These are phyloP conservation scores for Entomobrya multifasciata DNA, from an alignment of 2,888 invertebrate species.

Conservation along the genomic window DNA sequence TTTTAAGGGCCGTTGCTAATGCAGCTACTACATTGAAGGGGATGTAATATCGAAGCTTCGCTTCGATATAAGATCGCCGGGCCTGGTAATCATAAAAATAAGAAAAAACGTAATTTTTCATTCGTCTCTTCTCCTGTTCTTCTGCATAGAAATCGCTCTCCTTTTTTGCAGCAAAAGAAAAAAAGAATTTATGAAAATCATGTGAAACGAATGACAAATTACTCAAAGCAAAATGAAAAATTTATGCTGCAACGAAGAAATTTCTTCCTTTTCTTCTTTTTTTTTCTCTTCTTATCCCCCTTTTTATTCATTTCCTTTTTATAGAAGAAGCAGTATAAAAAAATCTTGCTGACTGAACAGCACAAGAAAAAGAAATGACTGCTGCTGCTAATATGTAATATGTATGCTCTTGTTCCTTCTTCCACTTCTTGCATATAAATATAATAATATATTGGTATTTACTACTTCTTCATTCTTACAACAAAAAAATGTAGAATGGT, in stretches of 20 bases:
- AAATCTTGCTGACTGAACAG: constrained; percentile 61
- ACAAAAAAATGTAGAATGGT: constrained; percentile 15
- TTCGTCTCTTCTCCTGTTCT: too few species aligned
- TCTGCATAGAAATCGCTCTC: constrained; percentile 76
- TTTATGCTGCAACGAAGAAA: constrained; percentile 78
- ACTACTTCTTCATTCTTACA: too few species aligned
- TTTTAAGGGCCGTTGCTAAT: too few species aligned
- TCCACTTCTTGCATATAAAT: neutral
- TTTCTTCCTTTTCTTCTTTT: constrained; percentile 75
- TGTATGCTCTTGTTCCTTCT: neutral
- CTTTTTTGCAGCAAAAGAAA: constrained; percentile 69
- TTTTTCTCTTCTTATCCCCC: constrained; percentile 63
- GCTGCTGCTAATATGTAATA: neutral
- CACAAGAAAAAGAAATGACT: constrained; percentile 50
- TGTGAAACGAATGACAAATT: constrained; percentile 80
- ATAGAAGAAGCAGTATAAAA: too few species aligned
- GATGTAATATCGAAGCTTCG: too few species aligned
- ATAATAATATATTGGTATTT: neutral
- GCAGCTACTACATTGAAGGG: too few species aligned
- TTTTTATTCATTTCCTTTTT: constrained; percentile 78
- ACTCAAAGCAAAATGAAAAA: constrained; percentile 79
- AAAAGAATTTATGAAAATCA: constrained; percentile 79
- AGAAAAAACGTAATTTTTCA: constrained; percentile 79
- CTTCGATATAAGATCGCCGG: too few species aligned
- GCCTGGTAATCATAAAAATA: constrained; percentile 62